These are phyloP conservation scores for Manduca sexta DNA, from an alignment of 1,140 invertebrate species.

Conservation along the genomic window DNA sequence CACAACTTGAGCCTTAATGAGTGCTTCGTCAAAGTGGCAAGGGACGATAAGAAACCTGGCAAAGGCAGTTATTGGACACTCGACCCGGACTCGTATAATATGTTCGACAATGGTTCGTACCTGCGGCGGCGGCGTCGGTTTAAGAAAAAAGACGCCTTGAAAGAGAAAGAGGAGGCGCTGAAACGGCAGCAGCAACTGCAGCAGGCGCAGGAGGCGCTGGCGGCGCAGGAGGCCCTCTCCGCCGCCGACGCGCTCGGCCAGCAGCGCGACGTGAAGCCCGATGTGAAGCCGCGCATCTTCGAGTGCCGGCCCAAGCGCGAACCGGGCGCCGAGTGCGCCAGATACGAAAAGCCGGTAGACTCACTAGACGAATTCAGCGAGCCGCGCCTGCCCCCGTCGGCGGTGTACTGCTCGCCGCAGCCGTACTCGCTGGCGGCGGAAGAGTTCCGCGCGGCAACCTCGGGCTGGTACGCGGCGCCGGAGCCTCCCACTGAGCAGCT, in stretches of 20 bases:
- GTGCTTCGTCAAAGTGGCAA: constrained; percentile 97
- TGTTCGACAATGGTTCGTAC: constrained; percentile 99
- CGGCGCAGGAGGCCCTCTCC: constrained; percentile 71
- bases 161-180: constrained; percentile 90
- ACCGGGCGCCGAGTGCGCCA: constrained; percentile 74
- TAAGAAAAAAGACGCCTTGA: constrained; percentile 95
- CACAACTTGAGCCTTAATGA: constrained; percentile 99
- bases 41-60: constrained; percentile 94
- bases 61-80: constrained; percentile 99
- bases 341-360: constrained; percentile 69
- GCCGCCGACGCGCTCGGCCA: constrained; percentile 56
- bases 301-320: constrained; percentile 79
- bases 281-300: constrained; percentile 74
- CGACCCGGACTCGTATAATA: constrained; percentile 96
- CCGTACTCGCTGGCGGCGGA: constrained; percentile 70
- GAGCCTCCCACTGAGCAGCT: constrained; percentile 71
- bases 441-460: constrained; percentile 72
- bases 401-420: constrained; percentile 70
- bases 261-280: constrained; percentile 67
- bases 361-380: constrained; percentile 64
- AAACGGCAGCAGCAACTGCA: constrained; percentile 82
- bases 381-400: constrained; percentile 64
- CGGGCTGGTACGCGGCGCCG: constrained; percentile 75
- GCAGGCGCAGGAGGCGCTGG: constrained; percentile 65
- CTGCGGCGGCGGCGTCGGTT: constrained; percentile 92